Evolutionary conservation across 30 jellyfish, hydroid and myxozoan genomes (phyloP), one percentile per base, ranked within the genome.

Genomic region (Aurelia aurita): DNA sequence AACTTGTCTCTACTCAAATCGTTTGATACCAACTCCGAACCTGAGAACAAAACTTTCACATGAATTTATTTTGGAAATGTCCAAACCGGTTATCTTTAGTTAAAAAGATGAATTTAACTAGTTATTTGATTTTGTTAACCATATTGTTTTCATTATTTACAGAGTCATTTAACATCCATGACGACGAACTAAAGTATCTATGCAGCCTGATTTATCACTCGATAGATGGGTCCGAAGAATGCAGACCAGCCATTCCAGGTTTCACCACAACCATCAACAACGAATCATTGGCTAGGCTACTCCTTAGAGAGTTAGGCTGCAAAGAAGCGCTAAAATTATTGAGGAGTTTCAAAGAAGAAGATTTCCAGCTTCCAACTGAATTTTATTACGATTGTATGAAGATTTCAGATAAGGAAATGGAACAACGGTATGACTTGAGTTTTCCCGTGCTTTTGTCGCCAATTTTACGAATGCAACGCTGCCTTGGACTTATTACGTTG

Each of bases 191-290:
- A 20, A 68, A 54, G 20, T 63, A 55, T 45, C 87, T 83, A 0
- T 71, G 83, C 63, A 61, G 59, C 34, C 74, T 83, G 44, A 70
- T 12, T 25, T 69, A 61, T 76, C 93, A 83, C 74, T 13, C 18
- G 44, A 34, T 65, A 15, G 87, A 60, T n/a, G 74, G 27, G 27
- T 47, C 73, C 19, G 22, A 23, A 26, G 46, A 72, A 10, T 83
- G 93, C 70, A 26, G 29, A 53, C 87, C 93, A 55, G 93, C 93
- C 28, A 54, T 83, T 69, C 87, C 93, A 29, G 80, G 54, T 44
- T 83, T 83, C 44, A 71, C 80, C 13, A 79, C 87, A 43, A 69
- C 82, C 76, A 83, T 70, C 28, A 83, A 19, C 60, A 58, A 59
- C 53, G 93, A 69, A 70, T 69, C 81, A 1, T 13, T 83, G 51